Evolutionary conservation across 2,797 vertebrate species (phyloP).

Genomic region (Botia kubotai): DNA sequence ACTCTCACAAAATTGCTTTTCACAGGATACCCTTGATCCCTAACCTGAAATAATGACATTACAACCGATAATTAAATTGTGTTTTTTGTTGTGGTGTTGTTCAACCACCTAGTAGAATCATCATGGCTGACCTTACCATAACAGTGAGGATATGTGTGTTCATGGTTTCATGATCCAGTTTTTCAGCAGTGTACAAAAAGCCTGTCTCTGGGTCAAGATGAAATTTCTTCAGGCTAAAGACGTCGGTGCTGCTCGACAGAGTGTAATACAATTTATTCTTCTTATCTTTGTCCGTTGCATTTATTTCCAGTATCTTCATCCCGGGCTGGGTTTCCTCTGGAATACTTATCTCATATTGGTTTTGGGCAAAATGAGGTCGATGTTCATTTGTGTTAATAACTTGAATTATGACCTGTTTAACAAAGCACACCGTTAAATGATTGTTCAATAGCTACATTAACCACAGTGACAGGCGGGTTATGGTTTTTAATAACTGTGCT

Average conservation of each 20-base stretch:
- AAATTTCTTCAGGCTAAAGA: conserved; percentile 83
- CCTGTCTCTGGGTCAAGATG: conserved; percentile 83
- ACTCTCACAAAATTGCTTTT: conserved; percentile 83
- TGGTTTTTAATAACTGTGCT: background rate
- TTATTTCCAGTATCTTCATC: conserved; percentile 82
- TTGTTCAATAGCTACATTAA: background rate
- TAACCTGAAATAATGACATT: conserved; percentile 73
- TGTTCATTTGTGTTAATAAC: conserved; percentile 88
- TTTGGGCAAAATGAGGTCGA: conserved; percentile 81
- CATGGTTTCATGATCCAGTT: conserved; percentile 82
- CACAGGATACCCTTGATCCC: conserved; percentile 85
- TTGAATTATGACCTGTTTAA: conserved; percentile 80
- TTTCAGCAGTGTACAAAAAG: conserved; percentile 77
- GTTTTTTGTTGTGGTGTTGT: background rate
- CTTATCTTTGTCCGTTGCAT: conserved; percentile 82
- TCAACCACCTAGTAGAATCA: background rate
- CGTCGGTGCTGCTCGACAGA: conserved; percentile 82
- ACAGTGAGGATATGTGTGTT: conserved; percentile 83
- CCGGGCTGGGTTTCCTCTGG: conserved; percentile 81
- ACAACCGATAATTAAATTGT: background rate
- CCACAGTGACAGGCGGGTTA: background rate
- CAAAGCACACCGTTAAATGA: background rate
- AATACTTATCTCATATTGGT: conserved; percentile 82
- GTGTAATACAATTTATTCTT: conserved; percentile 86
- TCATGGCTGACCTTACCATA: conserved; percentile 73